These are phyloP conservation scores for Psittacula cyanocephala DNA, from an alignment of 2,113 vertebrate genomes.

Conservation along the genomic window DNA sequence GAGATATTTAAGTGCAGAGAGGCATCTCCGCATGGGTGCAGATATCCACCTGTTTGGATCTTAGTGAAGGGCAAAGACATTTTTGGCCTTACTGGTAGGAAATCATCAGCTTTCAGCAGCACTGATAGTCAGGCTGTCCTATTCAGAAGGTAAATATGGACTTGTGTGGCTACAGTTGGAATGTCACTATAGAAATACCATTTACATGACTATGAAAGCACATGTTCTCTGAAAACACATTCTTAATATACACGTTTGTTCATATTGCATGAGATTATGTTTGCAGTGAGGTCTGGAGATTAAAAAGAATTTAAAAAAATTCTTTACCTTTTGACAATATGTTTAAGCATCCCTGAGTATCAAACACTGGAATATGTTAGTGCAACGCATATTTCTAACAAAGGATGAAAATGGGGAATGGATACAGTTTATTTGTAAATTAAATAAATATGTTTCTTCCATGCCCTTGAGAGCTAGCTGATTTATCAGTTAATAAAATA, in stretches of 20 bases:
- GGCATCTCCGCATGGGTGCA: background rate
- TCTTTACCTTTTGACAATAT: conserved; percentile 6
- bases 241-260: background rate
- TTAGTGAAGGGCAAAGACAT: background rate
- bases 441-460: conserved; percentile 42
- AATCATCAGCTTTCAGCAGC: background rate
- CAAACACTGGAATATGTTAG: background rate
- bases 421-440: conserved; percentile 65
- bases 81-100: background rate
- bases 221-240: background rate
- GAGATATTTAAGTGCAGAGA: background rate
- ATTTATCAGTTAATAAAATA: conserved; percentile 72
- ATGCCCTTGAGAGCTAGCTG: conserved; percentile 48
- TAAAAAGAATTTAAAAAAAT: background rate
- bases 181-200: background rate
- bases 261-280: background rate
- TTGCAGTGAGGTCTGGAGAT: background rate
- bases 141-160: background rate
- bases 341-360: background rate
- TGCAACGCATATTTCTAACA: conserved; percentile 21
- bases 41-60: background rate
- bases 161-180: background rate
- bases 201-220: background rate
- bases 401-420: background rate
- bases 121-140: background rate